Percentiles rank a stretch among this genome's conserved stretches.
These are phyloP conservation scores for Anagyrus pseudococci DNA, from an alignment of 2,888 invertebrate genomes.

Conservation along the genomic window DNA sequence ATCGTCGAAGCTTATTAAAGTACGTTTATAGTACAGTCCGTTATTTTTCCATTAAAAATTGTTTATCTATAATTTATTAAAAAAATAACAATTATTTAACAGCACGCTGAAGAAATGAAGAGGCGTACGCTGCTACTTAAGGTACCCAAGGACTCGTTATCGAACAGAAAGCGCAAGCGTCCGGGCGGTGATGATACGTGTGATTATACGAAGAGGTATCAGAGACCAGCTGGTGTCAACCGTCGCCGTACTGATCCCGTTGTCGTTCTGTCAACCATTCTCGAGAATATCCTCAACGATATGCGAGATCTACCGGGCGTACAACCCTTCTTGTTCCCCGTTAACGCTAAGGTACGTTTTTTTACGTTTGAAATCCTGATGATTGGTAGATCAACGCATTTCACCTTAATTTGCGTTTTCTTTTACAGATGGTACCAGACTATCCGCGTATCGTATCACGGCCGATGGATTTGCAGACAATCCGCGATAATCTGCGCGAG, in stretches of 20 bases:
- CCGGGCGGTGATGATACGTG: constrained; percentile 76
- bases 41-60: no score
- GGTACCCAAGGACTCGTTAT: constrained; percentile 78
- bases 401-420: constrained; percentile 4
- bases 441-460: constrained; percentile 90
- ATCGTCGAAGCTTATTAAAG: constrained; percentile 86
- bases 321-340: constrained; percentile 91
- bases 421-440: constrained; percentile 80
- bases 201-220: constrained; percentile 87
- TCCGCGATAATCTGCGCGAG: constrained; percentile 86
- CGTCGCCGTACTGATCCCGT: constrained; percentile 94
- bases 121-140: constrained; percentile 78
- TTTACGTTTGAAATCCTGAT: no score
- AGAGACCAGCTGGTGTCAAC: constrained; percentile 81
- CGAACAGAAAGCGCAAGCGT: constrained; percentile 70
- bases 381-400: no score
- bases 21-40: no score
- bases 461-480: constrained; percentile 97
- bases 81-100: constrained; percentile 39
- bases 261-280: constrained; percentile 89
- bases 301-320: constrained; percentile 92
- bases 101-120: constrained; percentile 87
- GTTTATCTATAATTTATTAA: not conserved
- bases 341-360: constrained; percentile 83
- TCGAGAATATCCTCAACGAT: constrained; percentile 91